Conservation (phyloP, 2,113 vertebrate species). For the Leptobrachium ailaonicum region DNA sequence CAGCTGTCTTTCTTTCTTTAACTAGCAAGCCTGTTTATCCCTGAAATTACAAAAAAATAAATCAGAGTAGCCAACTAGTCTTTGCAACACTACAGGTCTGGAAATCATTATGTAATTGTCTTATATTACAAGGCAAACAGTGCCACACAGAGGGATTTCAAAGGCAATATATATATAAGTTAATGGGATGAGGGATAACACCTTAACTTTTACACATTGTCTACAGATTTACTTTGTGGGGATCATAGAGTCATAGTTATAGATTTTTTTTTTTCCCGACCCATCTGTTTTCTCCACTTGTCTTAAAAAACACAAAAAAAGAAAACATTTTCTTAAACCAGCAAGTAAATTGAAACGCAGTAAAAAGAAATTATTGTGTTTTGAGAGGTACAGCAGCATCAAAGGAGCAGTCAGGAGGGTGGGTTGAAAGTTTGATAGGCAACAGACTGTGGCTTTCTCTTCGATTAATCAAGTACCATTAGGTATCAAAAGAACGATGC, state of each 20-base stretch:
- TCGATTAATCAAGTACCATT: slow-evolving; percentile 1
- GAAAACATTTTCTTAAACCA: slow-evolving; percentile 41
- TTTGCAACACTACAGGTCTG: background rate
- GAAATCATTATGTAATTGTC: slow-evolving; percentile 1
- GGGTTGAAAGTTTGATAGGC: slow-evolving; percentile 32
- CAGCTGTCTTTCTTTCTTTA: slow-evolving; percentile 5
- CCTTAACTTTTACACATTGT: slow-evolving; percentile 24
- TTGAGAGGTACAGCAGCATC: slow-evolving; percentile 45
- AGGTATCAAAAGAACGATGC: background rate
- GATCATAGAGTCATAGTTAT: background rate
- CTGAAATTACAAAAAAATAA: background rate
- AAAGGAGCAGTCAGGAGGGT: slow-evolving; percentile 30
- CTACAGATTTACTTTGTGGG: slow-evolving; percentile 27
- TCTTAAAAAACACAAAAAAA: slow-evolving; percentile 39
- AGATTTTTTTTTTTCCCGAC: slow-evolving; percentile 1
- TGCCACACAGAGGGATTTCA: slow-evolving; percentile 20
- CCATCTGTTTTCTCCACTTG: slow-evolving; percentile 10
- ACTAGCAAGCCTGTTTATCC: slow-evolving; percentile 2
- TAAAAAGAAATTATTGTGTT: slow-evolving; percentile 38
- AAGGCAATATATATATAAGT: slow-evolving; percentile 17
- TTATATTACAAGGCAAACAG: slow-evolving; percentile 26
- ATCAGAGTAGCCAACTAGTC: background rate
- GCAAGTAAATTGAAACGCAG: slow-evolving; percentile 37
- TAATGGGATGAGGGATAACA: slow-evolving; percentile 12
- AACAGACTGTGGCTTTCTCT: background rate